Evolutionary conservation across 2,113 vertebrate species (phyloP).

Genomic region (Cottus gobio): DNA sequence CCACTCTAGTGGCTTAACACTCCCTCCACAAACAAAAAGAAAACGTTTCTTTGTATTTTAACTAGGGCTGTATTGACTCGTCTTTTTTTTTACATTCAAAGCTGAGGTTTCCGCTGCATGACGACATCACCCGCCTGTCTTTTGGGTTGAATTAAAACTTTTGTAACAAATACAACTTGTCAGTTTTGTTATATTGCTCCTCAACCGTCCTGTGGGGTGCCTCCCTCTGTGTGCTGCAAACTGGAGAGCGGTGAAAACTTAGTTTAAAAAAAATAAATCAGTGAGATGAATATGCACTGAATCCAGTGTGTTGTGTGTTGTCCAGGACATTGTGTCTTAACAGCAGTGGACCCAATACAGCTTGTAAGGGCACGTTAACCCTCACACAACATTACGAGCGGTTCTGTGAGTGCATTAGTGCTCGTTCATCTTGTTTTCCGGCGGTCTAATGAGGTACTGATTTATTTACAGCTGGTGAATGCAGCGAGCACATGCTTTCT

Average conservation of each 20-base stretch:
- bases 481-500: slow-evolving; percentile 39
- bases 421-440: not conserved
- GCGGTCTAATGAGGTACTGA: slow-evolving; percentile 14
- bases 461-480: slow-evolving; percentile 29
- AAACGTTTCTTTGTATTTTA: not conserved
- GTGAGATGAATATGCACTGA: not conserved
- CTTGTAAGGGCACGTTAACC: slow-evolving; percentile 6
- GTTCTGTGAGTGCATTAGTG: slow-evolving; percentile 10
- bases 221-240: no score
- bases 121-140: no score
- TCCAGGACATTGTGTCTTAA: slow-evolving; percentile 5
- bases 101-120: no score
- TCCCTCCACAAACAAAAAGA: not conserved
- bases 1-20: not conserved
- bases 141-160: no score
- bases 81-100: no score
- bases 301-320: not conserved
- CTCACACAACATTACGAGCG: slow-evolving; percentile 26
- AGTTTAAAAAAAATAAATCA: not conserved
- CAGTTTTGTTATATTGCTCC: no score
- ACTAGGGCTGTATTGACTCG: not conserved
- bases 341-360: slow-evolving; percentile 19
- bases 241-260: no score
- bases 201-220: no score
- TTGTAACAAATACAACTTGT: no score